Base-by-base conservation (phyloP, 2,113 vertebrate species). In the Channa maculata region DNA sequence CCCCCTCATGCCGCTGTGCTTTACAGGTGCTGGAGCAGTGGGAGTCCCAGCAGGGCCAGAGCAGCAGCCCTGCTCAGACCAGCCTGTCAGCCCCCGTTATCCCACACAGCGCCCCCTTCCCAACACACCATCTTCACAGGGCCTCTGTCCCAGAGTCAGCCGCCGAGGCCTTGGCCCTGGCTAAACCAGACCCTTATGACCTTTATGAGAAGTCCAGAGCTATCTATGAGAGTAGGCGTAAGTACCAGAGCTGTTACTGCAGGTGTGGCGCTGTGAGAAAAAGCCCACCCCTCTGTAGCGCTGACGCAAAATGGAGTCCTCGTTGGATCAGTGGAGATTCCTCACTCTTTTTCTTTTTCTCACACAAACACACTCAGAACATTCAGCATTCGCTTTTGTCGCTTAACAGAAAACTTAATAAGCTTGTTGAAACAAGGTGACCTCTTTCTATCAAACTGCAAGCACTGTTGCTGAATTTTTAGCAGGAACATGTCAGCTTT, bases 151-250 rank as follows among this genome's bases (percentile, higher is more conserved):
- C 97, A 58, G 97, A 97, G 88, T 96, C 97, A 85, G 92, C 96
- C 72, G 62, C 83, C 91, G 96, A 97, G 94, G 96, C 95, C 95
- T 95, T 97, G 87, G 85, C 82, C 53, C 76, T 95, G 96, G 96
- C 91, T 87, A 97, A 97, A 94, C 96, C 98, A 64, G 97, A 99
- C 89, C 97, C 97, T 6, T 98, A 95, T 73, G 97, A 98, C 93
- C 96, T 98, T 90, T 99, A 97, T 92, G 96, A 98, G 93, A 97
- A 97, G 95, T 98, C 97, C 88, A 96, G 97, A 94, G 95, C 96
- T 93, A 96, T 99, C 95, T 99, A 96, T 98, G 98, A 99, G 95
- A 99, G 96, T 97, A 98, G 97, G 97, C 97, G 98, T 99, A 98
- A 99, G 98, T 99, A 97, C 89, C 74, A 7, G 79, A 48, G 57